phyloP scores from a whole-genome alignment of 92 coral and sea anemone species.

The Micromussa lordhowensis region DNA sequence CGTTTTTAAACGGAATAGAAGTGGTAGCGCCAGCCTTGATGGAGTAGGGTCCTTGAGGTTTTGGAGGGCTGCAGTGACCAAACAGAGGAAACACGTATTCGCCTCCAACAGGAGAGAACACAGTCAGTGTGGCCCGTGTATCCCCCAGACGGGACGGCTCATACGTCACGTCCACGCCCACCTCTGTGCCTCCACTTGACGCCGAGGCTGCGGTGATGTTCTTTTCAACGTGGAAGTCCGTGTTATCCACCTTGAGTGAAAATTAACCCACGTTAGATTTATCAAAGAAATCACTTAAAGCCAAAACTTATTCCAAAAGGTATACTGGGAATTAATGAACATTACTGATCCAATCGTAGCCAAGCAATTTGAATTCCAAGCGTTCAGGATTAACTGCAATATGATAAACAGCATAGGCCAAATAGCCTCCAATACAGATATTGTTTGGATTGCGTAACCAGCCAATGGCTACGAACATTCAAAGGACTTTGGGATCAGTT shows the following conservation, averaged over 20 bases:
- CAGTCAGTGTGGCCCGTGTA: conserved; percentile 88
- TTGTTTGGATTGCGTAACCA: too few relatives aligned
- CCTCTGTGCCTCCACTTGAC: conserved; percentile 99
- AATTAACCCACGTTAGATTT: not conserved
- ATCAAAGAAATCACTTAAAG: not conserved
- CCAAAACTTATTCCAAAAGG: not conserved
- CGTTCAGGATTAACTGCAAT: not conserved
- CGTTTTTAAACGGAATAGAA: conserved; percentile 95
- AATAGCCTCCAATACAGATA: too few relatives aligned
- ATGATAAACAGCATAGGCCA: not conserved
- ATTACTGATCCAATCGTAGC: not conserved
- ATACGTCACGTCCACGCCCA: conserved; percentile 93
- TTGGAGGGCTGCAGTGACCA: conserved; percentile 95
- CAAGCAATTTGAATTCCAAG: not conserved
- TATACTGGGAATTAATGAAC: not conserved
- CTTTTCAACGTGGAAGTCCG: conserved; percentile 96
- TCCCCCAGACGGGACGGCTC: conserved; percentile 97
- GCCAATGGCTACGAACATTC: too few relatives aligned
- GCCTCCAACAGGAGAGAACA: conserved; percentile 85
- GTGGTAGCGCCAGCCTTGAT: conserved; percentile 93
- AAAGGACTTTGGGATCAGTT: not conserved
- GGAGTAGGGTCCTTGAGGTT: conserved; percentile 97
- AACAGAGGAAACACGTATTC: conserved; percentile 94
- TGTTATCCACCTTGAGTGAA: conserved; percentile 84
- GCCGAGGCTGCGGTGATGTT: conserved; percentile 99